These are phyloP conservation scores for Psophia crepitans DNA, from an alignment of 2,113 vertebrate genomes.

Conservation along the genomic window DNA sequence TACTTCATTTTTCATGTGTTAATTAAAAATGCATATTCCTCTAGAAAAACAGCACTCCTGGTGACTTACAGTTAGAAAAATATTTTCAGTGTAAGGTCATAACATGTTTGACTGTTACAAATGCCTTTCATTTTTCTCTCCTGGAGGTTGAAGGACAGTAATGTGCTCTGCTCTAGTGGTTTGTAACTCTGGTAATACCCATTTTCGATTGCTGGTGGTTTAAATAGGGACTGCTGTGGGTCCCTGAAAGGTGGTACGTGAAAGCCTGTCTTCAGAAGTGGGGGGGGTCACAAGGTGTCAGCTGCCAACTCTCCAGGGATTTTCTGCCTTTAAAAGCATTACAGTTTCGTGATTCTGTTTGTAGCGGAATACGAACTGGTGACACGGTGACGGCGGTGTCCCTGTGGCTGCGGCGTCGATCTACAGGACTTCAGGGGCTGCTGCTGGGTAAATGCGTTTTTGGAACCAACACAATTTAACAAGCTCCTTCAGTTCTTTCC, in stretches of 20 bases:
- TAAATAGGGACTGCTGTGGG: not conserved
- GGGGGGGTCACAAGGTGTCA: not conserved
- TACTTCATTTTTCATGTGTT: not conserved
- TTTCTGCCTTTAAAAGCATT: not conserved
- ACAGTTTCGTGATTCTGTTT: accelerated
- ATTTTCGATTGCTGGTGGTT: not conserved
- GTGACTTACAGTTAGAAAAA: not conserved
- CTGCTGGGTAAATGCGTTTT: not conserved
- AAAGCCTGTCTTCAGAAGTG: not conserved
- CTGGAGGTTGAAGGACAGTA: not conserved
- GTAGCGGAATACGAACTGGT: accelerated
- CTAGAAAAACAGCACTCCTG: not conserved
- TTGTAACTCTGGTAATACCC: accelerated
- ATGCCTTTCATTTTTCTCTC: not conserved
- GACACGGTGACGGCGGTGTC: accelerated
- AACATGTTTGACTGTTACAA: not conserved
- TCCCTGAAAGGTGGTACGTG: not conserved
- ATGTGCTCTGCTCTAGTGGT: not conserved
- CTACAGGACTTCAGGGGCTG: accelerated
- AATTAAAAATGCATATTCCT: not conserved
- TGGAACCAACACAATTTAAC: not conserved
- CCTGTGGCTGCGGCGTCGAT: accelerated
- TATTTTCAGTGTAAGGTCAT: not conserved
- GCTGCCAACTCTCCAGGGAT: accelerated
- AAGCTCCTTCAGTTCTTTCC: not conserved